These are phyloP conservation scores for Apis cerana DNA, from an alignment of 1,140 invertebrate species.

Conservation along the genomic window DNA sequence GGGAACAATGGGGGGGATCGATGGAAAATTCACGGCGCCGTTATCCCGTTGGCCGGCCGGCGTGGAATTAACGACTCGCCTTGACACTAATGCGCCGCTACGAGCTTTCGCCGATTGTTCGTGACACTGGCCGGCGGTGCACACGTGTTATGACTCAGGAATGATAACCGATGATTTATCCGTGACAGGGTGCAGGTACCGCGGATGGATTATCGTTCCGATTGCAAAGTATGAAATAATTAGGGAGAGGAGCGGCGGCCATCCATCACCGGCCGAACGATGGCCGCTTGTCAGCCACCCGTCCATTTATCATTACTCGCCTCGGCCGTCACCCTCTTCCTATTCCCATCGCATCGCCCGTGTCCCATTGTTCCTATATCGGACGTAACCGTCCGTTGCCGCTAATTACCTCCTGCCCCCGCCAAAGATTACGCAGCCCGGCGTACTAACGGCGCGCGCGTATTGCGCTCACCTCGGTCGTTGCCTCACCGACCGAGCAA, in stretches of 20 bases:
- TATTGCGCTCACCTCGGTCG: neutral
- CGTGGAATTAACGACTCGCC: conserved; percentile 45
- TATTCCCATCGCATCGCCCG: conserved; percentile 72
- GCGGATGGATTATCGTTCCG: conserved; percentile 81
- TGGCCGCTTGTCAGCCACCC: conserved; percentile 78
- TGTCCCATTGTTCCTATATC: conserved; percentile 76
- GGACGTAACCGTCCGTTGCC: conserved; percentile 74
- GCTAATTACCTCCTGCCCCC: conserved; percentile 76
- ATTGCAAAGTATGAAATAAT: conserved; percentile 83
- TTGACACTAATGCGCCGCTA: conserved; percentile 44
- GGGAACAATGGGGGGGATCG: too few relatives aligned
- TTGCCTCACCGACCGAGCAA: conserved; percentile 57
- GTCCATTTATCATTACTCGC: conserved; percentile 81
- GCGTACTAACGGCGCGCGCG: conserved; percentile 63
- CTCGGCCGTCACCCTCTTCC: conserved; percentile 76
- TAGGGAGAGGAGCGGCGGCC: conserved; percentile 77
- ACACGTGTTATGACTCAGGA: conserved; percentile 69
- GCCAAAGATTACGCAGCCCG: conserved; percentile 72
- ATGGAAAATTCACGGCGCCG: neutral
- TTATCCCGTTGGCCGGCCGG: conserved; percentile 25
- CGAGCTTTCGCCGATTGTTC: conserved; percentile 38
- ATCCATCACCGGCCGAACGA: conserved; percentile 79
- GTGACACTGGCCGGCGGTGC: conserved; percentile 32
- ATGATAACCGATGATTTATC: conserved; percentile 80
- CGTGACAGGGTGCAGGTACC: conserved; percentile 77